Evolutionary conservation across 2,797 vertebrate species (phyloP).

Genomic region (Eremophila alpestris): DNA sequence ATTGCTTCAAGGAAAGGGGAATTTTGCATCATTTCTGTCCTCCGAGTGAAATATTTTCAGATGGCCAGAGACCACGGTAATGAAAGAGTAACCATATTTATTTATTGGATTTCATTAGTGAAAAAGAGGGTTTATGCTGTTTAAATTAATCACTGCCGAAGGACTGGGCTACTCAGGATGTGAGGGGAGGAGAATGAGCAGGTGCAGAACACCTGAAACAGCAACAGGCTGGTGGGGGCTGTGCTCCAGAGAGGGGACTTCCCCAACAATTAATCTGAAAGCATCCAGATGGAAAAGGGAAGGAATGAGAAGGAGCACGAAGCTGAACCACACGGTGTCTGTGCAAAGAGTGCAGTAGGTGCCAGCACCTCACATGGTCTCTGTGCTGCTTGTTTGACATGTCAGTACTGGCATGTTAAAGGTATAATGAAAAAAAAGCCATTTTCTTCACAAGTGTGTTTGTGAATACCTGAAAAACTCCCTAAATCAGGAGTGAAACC

Average conservation of each 20-base stretch:
- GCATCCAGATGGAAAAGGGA: constrained; percentile 38
- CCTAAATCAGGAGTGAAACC: not conserved
- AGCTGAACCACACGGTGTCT: not conserved
- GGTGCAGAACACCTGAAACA: constrained; percentile 68
- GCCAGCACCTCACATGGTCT: not conserved
- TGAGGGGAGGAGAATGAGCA: constrained; percentile 14
- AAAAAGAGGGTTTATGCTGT: constrained; percentile 20
- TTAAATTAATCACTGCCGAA: constrained; percentile 58
- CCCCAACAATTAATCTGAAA: constrained; percentile 32
- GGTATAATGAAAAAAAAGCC: not conserved
- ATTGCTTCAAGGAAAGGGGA: constrained; percentile 13
- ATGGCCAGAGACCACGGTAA: not conserved
- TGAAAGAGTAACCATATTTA: constrained; percentile 38
- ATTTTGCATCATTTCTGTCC: constrained; percentile 23
- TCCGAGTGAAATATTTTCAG: constrained; percentile 14
- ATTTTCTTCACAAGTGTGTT: not conserved
- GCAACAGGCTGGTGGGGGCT: constrained; percentile 9
- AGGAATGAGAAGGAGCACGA: not conserved
- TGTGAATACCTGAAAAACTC: not conserved
- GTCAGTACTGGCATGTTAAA: not conserved
- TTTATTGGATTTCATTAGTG: constrained; percentile 32
- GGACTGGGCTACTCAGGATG: constrained; percentile 8
- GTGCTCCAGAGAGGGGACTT: constrained; percentile 17
- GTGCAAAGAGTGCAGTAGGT: not conserved
- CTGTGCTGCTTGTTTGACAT: not conserved